Conservation (phyloP, 1,140 invertebrate genomes). For the Eumeta japonica region DNA sequence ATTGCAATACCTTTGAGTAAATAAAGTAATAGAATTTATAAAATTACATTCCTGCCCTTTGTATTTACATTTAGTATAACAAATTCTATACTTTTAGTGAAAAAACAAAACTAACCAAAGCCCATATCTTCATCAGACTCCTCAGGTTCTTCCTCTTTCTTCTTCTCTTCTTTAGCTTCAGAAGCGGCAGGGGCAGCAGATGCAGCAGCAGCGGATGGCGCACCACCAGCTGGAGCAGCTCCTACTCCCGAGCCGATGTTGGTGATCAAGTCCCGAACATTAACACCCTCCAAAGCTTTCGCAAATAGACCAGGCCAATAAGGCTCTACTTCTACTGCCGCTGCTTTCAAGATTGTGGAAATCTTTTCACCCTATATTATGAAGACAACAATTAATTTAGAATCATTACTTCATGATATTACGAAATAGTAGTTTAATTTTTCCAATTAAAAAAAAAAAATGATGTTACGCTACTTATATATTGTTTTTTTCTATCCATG, state of each 20-base stretch:
- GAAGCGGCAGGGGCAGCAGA: slow-evolving; percentile 69
- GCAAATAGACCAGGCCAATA: slow-evolving; percentile 99
- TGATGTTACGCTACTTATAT: no score
- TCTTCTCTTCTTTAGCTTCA: slow-evolving; percentile 79
- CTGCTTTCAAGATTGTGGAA: slow-evolving; percentile 93
- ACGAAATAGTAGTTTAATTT: no score
- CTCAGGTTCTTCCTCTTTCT: slow-evolving; percentile 77
- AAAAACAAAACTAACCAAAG: slow-evolving; percentile 78
- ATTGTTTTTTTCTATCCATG: no score
- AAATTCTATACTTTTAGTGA: slow-evolving; percentile 2
- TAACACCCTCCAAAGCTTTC: slow-evolving; percentile 92
- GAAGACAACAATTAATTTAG: slow-evolving; percentile 16
- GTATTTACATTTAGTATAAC: no score
- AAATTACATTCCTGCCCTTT: no score
- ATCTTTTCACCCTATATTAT: slow-evolving; percentile 97
- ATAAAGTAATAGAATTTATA: no score
- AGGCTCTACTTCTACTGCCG: slow-evolving; percentile 93
- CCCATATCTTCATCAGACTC: slow-evolving; percentile 95
- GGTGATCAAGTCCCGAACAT: slow-evolving; percentile 91
- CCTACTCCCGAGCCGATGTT: slow-evolving; percentile 93
- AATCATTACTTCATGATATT: no score
- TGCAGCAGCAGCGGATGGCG: slow-evolving; percentile 60
- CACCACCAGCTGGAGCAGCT: slow-evolving; percentile 72
- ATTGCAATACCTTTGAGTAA: no score
- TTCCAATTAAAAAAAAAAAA: no score